Percentiles rank a stretch among this genome's conserved stretches.
phyloP scores from a whole-genome alignment of 2,888 invertebrate genomes.

The Parelbella ahira region DNA sequence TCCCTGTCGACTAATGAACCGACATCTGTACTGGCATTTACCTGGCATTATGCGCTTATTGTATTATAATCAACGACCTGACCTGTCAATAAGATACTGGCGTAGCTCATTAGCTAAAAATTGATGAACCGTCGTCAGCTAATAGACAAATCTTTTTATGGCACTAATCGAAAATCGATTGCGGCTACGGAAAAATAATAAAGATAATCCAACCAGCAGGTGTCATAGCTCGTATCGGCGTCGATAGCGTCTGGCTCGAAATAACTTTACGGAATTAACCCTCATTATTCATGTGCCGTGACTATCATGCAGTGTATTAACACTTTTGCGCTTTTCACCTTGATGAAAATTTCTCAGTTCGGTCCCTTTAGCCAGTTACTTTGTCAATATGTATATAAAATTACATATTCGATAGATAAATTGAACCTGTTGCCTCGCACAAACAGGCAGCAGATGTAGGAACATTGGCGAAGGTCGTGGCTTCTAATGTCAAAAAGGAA shows the following conservation, averaged over 20 bases:
- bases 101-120: conserved; percentile 23
- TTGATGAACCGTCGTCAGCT: conserved; percentile 20
- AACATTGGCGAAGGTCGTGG: conserved; percentile 1
- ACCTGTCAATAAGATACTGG: conserved; percentile 17
- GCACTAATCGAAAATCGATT: conserved; percentile 26
- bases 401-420: too few species aligned
- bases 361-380: too few species aligned
- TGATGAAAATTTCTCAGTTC: conserved; percentile 14
- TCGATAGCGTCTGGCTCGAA: conserved; percentile 6
- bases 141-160: conserved; percentile 15
- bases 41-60: conserved; percentile 18
- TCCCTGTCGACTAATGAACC: conserved; percentile 9
- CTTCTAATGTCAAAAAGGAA: conserved; percentile 1
- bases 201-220: conserved; percentile 13
- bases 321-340: conserved; percentile 14
- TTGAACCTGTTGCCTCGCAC: too few species aligned
- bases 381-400: too few species aligned
- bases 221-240: conserved; percentile 2
- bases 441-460: neutral
- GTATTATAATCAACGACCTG: conserved; percentile 20
- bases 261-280: conserved; percentile 4
- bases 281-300: conserved; percentile 6
- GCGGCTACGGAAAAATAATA: conserved; percentile 7
- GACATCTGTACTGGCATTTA: conserved; percentile 17
- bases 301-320: conserved; percentile 17